Evolutionary conservation across 2,797 vertebrate genomes (phyloP), one percentile per base, ranked within the genome.

Genomic region (Eidolon dupreanum): DNA sequence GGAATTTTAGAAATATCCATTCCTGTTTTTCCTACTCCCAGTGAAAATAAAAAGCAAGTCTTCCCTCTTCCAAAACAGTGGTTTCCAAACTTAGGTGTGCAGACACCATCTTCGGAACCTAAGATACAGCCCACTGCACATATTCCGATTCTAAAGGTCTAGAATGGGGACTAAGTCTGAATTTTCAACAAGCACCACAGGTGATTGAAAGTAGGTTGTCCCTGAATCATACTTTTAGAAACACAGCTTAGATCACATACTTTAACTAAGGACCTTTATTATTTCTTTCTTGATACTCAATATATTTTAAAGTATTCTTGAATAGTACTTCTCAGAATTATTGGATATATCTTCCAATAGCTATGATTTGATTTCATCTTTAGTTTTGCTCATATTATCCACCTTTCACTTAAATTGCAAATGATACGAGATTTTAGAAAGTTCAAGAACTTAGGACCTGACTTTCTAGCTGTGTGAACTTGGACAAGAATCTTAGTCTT

Each of bases 301-400:
- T 73, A 38, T 28, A 53, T 36, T 85, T 71, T 28, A 38, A 74
- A 87, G 31, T 88, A 46, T 49, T 82, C 36, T 84, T 66, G 24
- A 65, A n/a, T 51, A 74, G 24, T 74, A 57, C 57, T 88, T 55
- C 28, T 36, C 11, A 33, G 43, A 61, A 63, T 59, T 61, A 38
- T 95, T 88, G 90, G 38, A 74, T 16, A 13, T 77, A 43, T 71
- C 88, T 88, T n/a, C 63, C 24, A 57, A n/a, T 10, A 31, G 59
- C 66, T 86, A 73, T 36, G 20, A 89, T 82, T 68, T 96, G 88
- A 55, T 81, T 88, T 90, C 36, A 68, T 66, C 26, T 61, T 90
- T 85, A 61, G 41, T 71, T 53, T 70, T 59, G 4, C 1, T 90
- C 7, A 4, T 65, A 24, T 73, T 77, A 33, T 43, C 26, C 33